Conservation (phyloP, 2,888 invertebrate species). For the Cybosia mesomella region DNA sequence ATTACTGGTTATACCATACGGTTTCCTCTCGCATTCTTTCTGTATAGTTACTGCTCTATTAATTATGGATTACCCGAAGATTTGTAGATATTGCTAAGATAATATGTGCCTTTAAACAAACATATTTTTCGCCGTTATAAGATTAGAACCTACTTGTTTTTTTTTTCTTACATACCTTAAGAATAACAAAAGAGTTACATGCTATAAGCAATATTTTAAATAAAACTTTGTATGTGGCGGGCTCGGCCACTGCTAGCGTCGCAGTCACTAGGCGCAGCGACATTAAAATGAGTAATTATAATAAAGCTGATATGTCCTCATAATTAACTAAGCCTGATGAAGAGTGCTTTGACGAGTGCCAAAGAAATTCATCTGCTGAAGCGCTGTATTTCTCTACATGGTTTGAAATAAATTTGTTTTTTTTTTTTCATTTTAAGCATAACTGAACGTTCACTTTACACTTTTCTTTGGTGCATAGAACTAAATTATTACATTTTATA, state of each 20-base stretch:
- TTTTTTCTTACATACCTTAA: neutral
- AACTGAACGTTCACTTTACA: neutral
- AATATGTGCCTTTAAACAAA: too few relatives aligned
- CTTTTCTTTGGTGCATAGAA: too few relatives aligned
- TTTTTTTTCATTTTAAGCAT: neutral
- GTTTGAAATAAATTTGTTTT: neutral
- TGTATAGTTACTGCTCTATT: too few relatives aligned
- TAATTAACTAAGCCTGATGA: constrained; percentile 86
- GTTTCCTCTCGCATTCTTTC: too few relatives aligned
- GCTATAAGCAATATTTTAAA: constrained; percentile 21
- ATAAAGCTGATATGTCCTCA: constrained; percentile 85
- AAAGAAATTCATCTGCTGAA: constrained; percentile 61
- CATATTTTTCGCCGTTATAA: too few relatives aligned
- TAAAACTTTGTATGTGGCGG: constrained; percentile 49
- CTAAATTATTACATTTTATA: neutral
- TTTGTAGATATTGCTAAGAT: too few relatives aligned
- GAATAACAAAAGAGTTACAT: neutral
- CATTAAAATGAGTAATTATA: constrained; percentile 87
- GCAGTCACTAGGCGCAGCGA: constrained; percentile 75
- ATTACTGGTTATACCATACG: too few relatives aligned
- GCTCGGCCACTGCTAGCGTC: constrained; percentile 49
- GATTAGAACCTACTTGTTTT: too few relatives aligned
- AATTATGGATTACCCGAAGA: too few relatives aligned
- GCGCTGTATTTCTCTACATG: constrained; percentile 54
- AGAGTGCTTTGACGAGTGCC: constrained; percentile 80